Percentiles rank a stretch among this genome's conserved stretches.
Evolutionary conservation across 1,140 invertebrate species (phyloP).

Genomic region (Drosophila eugracilis): DNA sequence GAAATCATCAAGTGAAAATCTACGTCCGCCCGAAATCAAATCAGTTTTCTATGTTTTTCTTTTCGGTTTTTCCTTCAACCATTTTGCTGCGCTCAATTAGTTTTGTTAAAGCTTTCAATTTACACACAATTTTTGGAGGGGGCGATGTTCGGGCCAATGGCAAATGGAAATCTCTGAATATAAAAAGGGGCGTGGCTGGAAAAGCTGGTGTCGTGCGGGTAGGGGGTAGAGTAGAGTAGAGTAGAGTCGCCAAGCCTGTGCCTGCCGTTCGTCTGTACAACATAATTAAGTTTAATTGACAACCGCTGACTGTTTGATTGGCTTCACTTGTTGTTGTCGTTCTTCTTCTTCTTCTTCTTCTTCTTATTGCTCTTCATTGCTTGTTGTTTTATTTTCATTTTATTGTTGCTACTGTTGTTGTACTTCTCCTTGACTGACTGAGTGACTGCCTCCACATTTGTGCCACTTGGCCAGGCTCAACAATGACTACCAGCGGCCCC

Average conservation of each 20-base stretch:
- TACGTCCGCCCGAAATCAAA: background rate
- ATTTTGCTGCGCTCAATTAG: slow-evolving; percentile 17
- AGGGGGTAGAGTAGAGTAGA: too few species aligned
- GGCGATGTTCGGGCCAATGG: too few species aligned
- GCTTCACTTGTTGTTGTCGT: slow-evolving; percentile 34
- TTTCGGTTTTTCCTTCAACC: too few species aligned
- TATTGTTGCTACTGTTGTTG: slow-evolving; percentile 1
- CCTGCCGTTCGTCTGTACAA: slow-evolving; percentile 23
- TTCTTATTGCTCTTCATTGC: slow-evolving; percentile 11
- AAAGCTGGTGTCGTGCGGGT: slow-evolving; percentile 2
- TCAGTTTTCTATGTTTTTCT: slow-evolving; percentile 6
- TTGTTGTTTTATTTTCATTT: slow-evolving; percentile 22
- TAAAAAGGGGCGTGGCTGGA: background rate
- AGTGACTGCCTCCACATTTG: slow-evolving; percentile 27
- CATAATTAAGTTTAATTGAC: slow-evolving; percentile 55
- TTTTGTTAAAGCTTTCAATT: slow-evolving; percentile 20
- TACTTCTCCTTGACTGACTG: slow-evolving; percentile 19
- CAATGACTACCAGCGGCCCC: slow-evolving; percentile 20
- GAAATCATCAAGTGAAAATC: slow-evolving; percentile 6
- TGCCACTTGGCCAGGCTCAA: slow-evolving; percentile 34
- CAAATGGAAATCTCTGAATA: too few species aligned
- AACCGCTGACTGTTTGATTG: slow-evolving; percentile 54
- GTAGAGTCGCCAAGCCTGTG: slow-evolving; percentile 13
- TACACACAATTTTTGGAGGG: slow-evolving; percentile 1
- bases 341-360: background rate